Conservation (phyloP, 2,113 vertebrate species). For the Odontesthes bonariensis region DNA sequence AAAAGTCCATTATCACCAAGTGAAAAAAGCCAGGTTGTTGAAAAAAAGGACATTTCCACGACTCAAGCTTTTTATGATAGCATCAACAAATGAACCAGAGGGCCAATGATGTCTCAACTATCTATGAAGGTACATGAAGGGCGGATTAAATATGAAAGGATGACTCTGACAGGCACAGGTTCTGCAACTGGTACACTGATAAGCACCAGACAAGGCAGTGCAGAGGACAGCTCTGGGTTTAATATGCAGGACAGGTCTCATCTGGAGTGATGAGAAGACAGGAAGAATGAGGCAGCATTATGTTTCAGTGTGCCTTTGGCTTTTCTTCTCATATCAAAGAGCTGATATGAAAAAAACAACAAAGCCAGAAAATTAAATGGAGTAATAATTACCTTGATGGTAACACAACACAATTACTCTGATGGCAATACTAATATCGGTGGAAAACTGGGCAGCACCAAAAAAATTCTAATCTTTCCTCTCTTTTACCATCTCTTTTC, state of each 20-base stretch:
- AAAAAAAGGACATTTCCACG: slow-evolving; percentile 24
- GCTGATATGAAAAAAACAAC: slow-evolving; percentile 37
- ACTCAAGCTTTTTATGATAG: neutral
- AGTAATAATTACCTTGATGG: slow-evolving; percentile 28
- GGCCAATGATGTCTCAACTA: neutral
- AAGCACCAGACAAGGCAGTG: slow-evolving; percentile 44
- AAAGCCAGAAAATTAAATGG: slow-evolving; percentile 30
- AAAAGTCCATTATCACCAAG: slow-evolving; percentile 14
- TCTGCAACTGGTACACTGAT: slow-evolving; percentile 39
- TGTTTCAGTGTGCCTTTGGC: slow-evolving; percentile 13
- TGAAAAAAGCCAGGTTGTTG: neutral
- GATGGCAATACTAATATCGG: slow-evolving; percentile 30
- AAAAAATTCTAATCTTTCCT: slow-evolving; percentile 5
- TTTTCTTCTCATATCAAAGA: slow-evolving; percentile 43
- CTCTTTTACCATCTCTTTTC: slow-evolving; percentile 2
- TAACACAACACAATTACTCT: slow-evolving; percentile 34
- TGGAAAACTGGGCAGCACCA: slow-evolving; percentile 8
- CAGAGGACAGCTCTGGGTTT: slow-evolving; percentile 34
- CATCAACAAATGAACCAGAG: slow-evolving; percentile 18
- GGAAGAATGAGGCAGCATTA: slow-evolving; percentile 30
- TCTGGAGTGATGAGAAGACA: slow-evolving; percentile 41
- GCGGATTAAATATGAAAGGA: slow-evolving; percentile 45
- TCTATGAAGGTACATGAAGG: slow-evolving; percentile 33
- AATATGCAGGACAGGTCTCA: slow-evolving; percentile 53
- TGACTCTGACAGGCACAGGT: slow-evolving; percentile 37